Percentiles rank a stretch among this genome's conserved stretches.
Conservation (phyloP, 2,888 invertebrate species). For the Pollenia griseotomentosa region DNA sequence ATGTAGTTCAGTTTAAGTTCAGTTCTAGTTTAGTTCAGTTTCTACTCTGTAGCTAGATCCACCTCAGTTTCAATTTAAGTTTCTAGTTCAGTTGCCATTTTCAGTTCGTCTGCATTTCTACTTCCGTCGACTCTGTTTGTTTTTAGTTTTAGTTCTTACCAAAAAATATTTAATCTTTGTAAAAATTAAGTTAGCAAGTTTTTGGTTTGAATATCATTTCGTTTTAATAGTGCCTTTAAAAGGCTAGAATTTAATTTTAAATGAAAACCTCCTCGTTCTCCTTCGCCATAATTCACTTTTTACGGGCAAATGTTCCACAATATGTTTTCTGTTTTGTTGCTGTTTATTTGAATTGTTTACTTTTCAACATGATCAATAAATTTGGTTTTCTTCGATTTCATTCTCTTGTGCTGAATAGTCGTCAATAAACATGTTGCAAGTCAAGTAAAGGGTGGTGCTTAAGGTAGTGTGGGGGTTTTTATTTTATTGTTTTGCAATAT, state of each 20-base stretch:
- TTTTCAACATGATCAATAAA: conserved; percentile 69
- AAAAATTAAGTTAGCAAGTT: too few relatives aligned
- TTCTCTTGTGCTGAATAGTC: background rate
- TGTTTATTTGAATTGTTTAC: conserved; percentile 59
- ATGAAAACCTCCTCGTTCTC: background rate
- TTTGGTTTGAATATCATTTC: background rate
- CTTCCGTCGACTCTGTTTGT: too few relatives aligned
- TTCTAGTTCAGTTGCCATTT: too few relatives aligned
- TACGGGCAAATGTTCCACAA: conserved; percentile 42
- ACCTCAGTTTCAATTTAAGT: too few relatives aligned
- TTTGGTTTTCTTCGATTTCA: conserved; percentile 44
- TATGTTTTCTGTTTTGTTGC: conserved; percentile 33
- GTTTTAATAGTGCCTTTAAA: conserved; percentile 11
- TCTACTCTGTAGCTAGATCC: too few relatives aligned
- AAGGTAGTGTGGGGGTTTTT: background rate
- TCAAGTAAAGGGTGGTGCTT: background rate
- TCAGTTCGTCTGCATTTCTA: too few relatives aligned
- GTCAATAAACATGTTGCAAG: background rate
- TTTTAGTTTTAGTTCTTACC: too few relatives aligned
- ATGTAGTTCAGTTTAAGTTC: too few relatives aligned
- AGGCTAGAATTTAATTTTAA: background rate
- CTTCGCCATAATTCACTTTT: background rate
- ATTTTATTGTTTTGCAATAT: too few relatives aligned
- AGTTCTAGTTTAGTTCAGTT: too few relatives aligned
- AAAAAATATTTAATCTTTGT: too few relatives aligned